Base-by-base conservation (phyloP, 2,113 vertebrate genomes). In the Oncorhynchus masou region DNA sequence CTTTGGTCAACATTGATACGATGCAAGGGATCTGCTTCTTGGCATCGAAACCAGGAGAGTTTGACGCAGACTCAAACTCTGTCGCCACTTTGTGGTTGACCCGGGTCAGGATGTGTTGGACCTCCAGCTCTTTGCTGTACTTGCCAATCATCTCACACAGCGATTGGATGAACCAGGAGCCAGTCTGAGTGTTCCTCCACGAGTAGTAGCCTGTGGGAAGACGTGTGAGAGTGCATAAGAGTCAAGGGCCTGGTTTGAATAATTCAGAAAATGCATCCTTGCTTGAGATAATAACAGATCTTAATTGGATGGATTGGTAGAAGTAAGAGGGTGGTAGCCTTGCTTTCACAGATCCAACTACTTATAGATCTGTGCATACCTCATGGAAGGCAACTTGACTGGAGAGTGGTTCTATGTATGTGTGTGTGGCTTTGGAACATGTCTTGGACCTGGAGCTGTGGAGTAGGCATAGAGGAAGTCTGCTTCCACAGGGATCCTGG, bases 11-110 rank as follows among this genome's bases (percentile, higher is more conserved):
- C 97, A 99, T 97, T 3, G 97, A 98, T 83, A 99, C 92, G 75
- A 99, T 95, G 88, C 97, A 99, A 0, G 98, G 97, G 79, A 99
- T 97, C 80, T 99, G 98, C 77, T 98, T 99, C 92, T 95, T 99
- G 22, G 93, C 95, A 76, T 98, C 80, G 48, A 97, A 97, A 54
- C 92, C 90, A 0, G 87, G 71, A 0, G 81, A 76, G 3, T 83
- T 90, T 20, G 96, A 97, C 57, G 79, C 84, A 0, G 97, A 99
- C 86, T 95, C 95, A 1, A 95, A 99, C 81, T 97, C 95, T 24
- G 88, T 82, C 0, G 98, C 96, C 79, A 99, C 98, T 91, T 91
- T 98, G 87, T 92, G 91, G 93, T 99, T 99, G 12, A 99, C 98
- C 19, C 97, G 93, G 1, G 95, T 96, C 71, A 99, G 90, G 78